These are phyloP conservation scores for Carassius gibelio DNA, from an alignment of 2,113 vertebrate species.

Conservation along the genomic window DNA sequence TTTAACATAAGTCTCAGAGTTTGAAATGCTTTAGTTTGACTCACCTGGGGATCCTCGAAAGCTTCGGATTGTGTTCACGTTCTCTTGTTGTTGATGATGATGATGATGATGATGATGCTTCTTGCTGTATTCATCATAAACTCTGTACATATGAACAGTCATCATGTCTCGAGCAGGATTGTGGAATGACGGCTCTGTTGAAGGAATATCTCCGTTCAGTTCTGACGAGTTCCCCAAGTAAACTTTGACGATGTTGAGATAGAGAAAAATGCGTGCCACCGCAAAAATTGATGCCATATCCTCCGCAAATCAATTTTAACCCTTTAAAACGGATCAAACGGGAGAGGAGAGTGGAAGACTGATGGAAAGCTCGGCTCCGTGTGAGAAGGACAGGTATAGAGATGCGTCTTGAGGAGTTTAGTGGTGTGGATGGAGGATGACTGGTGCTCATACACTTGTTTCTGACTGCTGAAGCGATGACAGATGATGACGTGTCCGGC, in stretches of 20 bases:
- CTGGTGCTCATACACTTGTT: neutral
- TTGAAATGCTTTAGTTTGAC: conserved; percentile 68
- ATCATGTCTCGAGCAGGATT: conserved; percentile 77
- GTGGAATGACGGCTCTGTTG: conserved; percentile 32
- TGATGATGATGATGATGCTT: conserved; percentile 68
- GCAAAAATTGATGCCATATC: conserved; percentile 63
- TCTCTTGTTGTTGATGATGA: conserved; percentile 66
- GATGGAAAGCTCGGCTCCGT: neutral
- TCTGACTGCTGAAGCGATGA: no score
- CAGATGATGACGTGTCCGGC: no score
- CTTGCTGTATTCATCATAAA: conserved; percentile 86
- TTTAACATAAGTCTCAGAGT: no score
- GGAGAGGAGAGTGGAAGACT: neutral
- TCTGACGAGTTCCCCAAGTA: conserved; percentile 29
- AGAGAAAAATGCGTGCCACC: conserved; percentile 58
- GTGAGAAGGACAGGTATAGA: no score
- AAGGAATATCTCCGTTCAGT: conserved; percentile 45
- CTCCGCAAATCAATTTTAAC: neutral
- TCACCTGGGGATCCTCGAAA: conserved; percentile 85
- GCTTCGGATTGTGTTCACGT: conserved; percentile 89
- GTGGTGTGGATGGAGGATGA: neutral
- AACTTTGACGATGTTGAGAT: conserved; percentile 51
- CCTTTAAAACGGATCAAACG: conserved; percentile 11
- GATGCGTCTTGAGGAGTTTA: no score
- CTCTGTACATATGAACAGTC: conserved; percentile 84